These are phyloP conservation scores for Lithophane socia DNA, from an alignment of 2,888 invertebrate genomes.

Conservation along the genomic window DNA sequence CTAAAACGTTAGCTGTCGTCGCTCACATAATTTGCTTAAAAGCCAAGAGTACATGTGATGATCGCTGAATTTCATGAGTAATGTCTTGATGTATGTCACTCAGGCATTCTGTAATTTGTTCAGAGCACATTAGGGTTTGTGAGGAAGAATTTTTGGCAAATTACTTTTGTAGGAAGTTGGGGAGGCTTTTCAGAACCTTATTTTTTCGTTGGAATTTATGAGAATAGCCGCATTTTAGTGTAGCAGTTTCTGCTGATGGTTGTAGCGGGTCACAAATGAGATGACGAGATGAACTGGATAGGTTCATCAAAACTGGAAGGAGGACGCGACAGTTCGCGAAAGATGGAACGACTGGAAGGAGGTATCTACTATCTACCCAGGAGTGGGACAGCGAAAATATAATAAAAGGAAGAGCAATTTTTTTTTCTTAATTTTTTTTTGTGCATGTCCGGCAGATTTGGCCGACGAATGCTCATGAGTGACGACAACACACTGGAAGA, in stretches of 20 bases:
- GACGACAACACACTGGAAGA: neutral
- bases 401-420: neutral
- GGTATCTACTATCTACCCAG: neutral
- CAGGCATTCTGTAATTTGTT: conserved; percentile 45
- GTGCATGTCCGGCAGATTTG: neutral
- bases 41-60: conserved; percentile 49
- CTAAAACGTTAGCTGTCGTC: conserved; percentile 55
- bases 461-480: neutral
- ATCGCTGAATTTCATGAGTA: conserved; percentile 55
- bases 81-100: conserved; percentile 58
- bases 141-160: conserved; percentile 39
- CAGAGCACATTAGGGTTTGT: conserved; percentile 33
- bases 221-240: neutral
- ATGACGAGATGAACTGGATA: neutral
- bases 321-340: neutral
- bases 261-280: too few species aligned
- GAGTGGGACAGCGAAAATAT: neutral
- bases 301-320: neutral
- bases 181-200: neutral
- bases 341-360: neutral
- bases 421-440: neutral
- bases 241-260: neutral
- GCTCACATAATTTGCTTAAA: conserved; percentile 64
- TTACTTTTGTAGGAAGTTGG: conserved; percentile 32
- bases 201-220: neutral